phyloP scores from a whole-genome alignment of 2,797 vertebrate genomes.

The Hoplostethus mediterraneus region DNA sequence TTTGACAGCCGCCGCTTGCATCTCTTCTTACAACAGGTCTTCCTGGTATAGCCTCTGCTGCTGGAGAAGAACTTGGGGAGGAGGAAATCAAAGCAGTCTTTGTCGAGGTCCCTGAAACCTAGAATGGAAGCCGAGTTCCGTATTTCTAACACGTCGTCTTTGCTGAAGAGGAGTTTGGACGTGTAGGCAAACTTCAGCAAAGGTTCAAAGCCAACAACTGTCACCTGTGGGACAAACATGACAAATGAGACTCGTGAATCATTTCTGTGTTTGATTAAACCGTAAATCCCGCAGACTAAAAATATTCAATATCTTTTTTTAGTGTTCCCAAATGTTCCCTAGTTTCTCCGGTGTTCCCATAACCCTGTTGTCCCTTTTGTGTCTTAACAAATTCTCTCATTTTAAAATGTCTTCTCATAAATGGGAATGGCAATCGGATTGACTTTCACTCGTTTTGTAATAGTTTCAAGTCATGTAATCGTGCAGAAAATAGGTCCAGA shows the following conservation, averaged over 20 bases:
- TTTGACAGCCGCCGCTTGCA: slow-evolving; percentile 67
- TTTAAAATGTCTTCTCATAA: not conserved
- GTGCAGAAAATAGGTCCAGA: not conserved
- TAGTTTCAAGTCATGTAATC: not conserved
- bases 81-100: slow-evolving; percentile 95
- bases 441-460: not conserved
- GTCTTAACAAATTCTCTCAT: not conserved
- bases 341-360: no score
- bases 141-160: slow-evolving; percentile 92
- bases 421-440: not conserved
- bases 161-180: slow-evolving; percentile 91
- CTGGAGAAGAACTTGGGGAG: slow-evolving; percentile 90
- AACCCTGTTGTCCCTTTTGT: no score
- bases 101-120: slow-evolving; percentile 92
- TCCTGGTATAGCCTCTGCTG: slow-evolving; percentile 74
- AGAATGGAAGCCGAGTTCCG: slow-evolving; percentile 88
- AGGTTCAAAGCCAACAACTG: slow-evolving; percentile 91
- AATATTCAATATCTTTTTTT: no score
- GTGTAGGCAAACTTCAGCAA: slow-evolving; percentile 96
- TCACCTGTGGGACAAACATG: slow-evolving; percentile 83
- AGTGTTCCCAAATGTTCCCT: no score
- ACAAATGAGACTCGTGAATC: slow-evolving; percentile 15
- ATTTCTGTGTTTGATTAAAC: not conserved
- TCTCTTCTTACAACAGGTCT: slow-evolving; percentile 85
- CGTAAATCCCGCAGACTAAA: no score